Conservation (phyloP, 2,113 vertebrate species). For the Neodontobutis hainanensis region DNA sequence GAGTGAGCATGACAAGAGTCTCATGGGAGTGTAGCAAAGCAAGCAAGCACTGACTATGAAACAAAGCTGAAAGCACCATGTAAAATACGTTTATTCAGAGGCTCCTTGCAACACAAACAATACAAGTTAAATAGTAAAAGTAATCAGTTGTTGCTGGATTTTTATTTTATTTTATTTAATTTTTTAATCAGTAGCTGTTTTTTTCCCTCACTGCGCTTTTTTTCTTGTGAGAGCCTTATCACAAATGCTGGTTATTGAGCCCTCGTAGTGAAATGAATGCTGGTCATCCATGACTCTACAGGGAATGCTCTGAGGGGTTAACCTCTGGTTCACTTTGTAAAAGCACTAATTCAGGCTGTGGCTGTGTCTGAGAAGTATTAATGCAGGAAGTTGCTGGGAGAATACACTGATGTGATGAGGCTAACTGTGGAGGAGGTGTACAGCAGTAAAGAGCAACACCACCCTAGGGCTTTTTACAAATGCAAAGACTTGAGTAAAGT, state of each 20-base stretch:
- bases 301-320: slow-evolving; percentile 60
- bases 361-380: slow-evolving; percentile 40
- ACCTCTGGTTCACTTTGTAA: slow-evolving; percentile 52
- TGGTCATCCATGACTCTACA: slow-evolving; percentile 51
- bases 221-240: slow-evolving; percentile 49
- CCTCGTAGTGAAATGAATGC: slow-evolving; percentile 64
- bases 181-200: neutral
- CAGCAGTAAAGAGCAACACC: slow-evolving; percentile 52
- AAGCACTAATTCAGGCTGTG: slow-evolving; percentile 49
- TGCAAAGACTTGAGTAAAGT: slow-evolving; percentile 43
- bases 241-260: slow-evolving; percentile 57
- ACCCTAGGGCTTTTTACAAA: slow-evolving; percentile 44
- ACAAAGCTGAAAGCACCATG: neutral
- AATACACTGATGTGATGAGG: slow-evolving; percentile 40
- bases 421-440: slow-evolving; percentile 28
- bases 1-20: slow-evolving; percentile 47
- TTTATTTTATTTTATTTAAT: too few species aligned
- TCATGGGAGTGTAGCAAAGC: slow-evolving; percentile 26
- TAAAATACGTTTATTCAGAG: neutral
- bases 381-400: slow-evolving; percentile 53
- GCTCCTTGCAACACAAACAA: too few species aligned
- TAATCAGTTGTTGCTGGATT: too few species aligned
- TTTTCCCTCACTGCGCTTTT: slow-evolving; percentile 43
- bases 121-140: too few species aligned
- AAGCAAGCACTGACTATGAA: neutral